These are phyloP conservation scores for Channallabes apus DNA, from an alignment of 2,797 vertebrate genomes.

Conservation along the genomic window DNA sequence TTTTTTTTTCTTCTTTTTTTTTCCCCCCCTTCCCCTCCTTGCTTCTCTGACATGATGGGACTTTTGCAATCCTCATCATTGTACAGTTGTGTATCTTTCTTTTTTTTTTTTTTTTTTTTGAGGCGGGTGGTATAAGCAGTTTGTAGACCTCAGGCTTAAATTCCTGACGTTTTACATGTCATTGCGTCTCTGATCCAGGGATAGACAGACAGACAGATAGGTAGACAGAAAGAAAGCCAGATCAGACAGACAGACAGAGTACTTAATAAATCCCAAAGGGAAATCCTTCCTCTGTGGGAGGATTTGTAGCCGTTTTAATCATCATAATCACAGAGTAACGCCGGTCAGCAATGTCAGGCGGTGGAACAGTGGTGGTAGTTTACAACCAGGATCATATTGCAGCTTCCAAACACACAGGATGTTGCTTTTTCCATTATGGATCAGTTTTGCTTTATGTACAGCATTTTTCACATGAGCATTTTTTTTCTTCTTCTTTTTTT, in stretches of 20 bases:
- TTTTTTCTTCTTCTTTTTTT: background rate
- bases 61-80: conserved; percentile 60
- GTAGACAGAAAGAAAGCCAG: no score
- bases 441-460: background rate
- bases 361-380: background rate
- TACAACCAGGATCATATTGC: background rate
- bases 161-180: conserved; percentile 67
- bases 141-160: conserved; percentile 67
- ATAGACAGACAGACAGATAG: no score
- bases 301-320: conserved; percentile 39
- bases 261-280: no score
- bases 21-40: conserved; percentile 9
- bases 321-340: conserved; percentile 15
- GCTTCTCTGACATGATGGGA: conserved; percentile 56
- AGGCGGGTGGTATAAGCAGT: conserved; percentile 63
- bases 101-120: conserved; percentile 45
- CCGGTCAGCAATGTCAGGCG: conserved; percentile 9
- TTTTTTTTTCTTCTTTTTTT: no score
- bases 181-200: conserved; percentile 1
- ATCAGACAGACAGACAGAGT: no score
- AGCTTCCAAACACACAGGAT: background rate
- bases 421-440: background rate
- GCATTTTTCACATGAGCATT: background rate
- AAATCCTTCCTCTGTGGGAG: background rate
- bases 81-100: conserved; percentile 49